Percentiles rank a stretch among this genome's conserved stretches.
Evolutionary conservation across 1,140 invertebrate genomes (phyloP).

Genomic region (Papilio machaon): DNA sequence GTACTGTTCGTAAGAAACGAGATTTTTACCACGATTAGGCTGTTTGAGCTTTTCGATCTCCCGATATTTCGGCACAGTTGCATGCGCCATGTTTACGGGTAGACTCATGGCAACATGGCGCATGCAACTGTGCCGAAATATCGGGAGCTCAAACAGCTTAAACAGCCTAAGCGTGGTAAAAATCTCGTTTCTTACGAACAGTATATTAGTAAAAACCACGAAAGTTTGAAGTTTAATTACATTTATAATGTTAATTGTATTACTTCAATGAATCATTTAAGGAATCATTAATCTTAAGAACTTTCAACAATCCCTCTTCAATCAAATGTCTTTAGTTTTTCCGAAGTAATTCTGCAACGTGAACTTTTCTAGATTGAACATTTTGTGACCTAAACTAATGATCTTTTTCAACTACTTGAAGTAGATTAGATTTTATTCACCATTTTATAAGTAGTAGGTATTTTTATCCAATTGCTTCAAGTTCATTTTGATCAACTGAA

Average conservation of each 20-base stretch:
- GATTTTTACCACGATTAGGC: too few relatives aligned
- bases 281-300: slow-evolving; percentile 7
- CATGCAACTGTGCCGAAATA: too few relatives aligned
- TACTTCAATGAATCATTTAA: background rate
- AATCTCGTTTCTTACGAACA: too few relatives aligned
- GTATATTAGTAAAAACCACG: too few relatives aligned
- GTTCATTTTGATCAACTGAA: too few relatives aligned
- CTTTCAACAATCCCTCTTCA: slow-evolving; percentile 19
- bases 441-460: background rate
- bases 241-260: background rate
- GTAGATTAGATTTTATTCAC: background rate
- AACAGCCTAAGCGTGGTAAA: too few relatives aligned
- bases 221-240: background rate
- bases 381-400: slow-evolving; percentile 2
- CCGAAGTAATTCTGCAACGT: background rate
- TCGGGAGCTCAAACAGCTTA: too few relatives aligned
- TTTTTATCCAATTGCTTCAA: background rate
- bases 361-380: slow-evolving; percentile 3
- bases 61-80: too few relatives aligned
- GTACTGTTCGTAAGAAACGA: too few relatives aligned
- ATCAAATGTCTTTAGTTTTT: slow-evolving; percentile 13
- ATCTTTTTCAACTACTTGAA: background rate
- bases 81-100: too few relatives aligned
- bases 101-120: too few relatives aligned
- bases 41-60: too few relatives aligned